A percentile compares a stretch with the other conserved stretches of the same genome.
These are phyloP conservation scores for Papilio elwesi DNA, from an alignment of 2,888 invertebrate species.

Conservation along the genomic window DNA sequence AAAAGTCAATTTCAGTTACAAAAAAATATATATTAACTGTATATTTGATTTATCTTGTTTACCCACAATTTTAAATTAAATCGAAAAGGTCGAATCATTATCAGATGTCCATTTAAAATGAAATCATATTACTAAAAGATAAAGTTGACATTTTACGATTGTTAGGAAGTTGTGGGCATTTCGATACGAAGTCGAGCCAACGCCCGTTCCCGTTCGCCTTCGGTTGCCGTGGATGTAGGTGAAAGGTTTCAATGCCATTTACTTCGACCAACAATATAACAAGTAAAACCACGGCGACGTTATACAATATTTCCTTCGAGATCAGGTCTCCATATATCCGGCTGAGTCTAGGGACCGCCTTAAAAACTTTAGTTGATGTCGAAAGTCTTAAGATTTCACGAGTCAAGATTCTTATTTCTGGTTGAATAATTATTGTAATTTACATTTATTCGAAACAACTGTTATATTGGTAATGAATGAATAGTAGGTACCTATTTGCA, in stretches of 20 bases:
- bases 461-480: too few species aligned
- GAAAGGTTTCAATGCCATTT: conserved; percentile 69
- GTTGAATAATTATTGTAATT: too few species aligned
- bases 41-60: too few species aligned
- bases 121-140: neutral
- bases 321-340: conserved; percentile 30
- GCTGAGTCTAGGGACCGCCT: neutral
- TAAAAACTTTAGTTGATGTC: too few species aligned
- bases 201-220: conserved; percentile 64
- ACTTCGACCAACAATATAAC: conserved; percentile 46
- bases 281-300: conserved; percentile 42
- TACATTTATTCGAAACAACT: too few species aligned
- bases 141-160: conserved; percentile 20
- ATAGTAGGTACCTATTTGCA: too few species aligned
- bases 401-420: too few species aligned
- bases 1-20: too few species aligned
- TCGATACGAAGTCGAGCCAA: conserved; percentile 38
- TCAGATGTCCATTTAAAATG: conserved; percentile 2
- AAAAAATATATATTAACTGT: too few species aligned
- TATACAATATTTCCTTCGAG: conserved; percentile 43
- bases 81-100: neutral
- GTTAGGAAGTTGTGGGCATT: conserved; percentile 39
- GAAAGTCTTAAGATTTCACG: too few species aligned
- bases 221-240: conserved; percentile 55
- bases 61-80: too few species aligned